Conservation (phyloP, 2,113 vertebrate genomes). For the Aphyosemion australe region DNA sequence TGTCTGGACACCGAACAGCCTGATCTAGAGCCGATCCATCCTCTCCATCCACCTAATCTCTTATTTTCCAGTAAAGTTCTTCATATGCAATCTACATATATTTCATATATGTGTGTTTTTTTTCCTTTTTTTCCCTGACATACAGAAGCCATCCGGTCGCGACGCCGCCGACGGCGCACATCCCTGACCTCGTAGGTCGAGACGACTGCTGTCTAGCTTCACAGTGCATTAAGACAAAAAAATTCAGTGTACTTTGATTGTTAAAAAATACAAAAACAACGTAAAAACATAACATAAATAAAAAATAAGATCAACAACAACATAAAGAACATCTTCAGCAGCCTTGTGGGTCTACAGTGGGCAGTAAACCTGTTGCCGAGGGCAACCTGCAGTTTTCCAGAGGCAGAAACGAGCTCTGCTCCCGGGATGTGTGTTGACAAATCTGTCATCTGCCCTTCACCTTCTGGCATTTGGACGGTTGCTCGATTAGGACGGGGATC, state of each 20-base stretch:
- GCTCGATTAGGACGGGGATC: too few relatives aligned
- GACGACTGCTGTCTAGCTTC: constrained; percentile 75
- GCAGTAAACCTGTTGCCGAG: constrained; percentile 59
- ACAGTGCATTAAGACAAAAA: constrained; percentile 85
- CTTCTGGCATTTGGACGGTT: constrained; percentile 37
- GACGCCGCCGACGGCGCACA: constrained; percentile 54
- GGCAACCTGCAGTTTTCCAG: constrained; percentile 53
- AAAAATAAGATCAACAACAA: too few relatives aligned
- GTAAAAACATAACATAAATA: constrained; percentile 49
- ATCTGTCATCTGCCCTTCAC: constrained; percentile 47
- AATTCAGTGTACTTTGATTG: constrained; percentile 83
- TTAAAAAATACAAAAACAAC: constrained; percentile 50
- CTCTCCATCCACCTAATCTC: constrained; percentile 61
- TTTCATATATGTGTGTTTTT: constrained; percentile 61
- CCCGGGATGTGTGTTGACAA: constrained; percentile 29
- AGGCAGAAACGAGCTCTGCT: constrained; percentile 61
- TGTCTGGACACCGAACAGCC: constrained; percentile 52
- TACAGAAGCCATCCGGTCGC: constrained; percentile 62
- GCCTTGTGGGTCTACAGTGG: constrained; percentile 69
- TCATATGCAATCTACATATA: constrained; percentile 70
- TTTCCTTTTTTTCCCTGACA: constrained; percentile 68
- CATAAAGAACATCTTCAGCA: constrained; percentile 73
- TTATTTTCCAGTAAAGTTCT: constrained; percentile 59
- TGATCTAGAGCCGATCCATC: constrained; percentile 60
- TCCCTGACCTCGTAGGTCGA: constrained; percentile 67